phyloP scores from a whole-genome alignment of 2,797 vertebrate genomes.

The Microctenopoma lineatum region DNA sequence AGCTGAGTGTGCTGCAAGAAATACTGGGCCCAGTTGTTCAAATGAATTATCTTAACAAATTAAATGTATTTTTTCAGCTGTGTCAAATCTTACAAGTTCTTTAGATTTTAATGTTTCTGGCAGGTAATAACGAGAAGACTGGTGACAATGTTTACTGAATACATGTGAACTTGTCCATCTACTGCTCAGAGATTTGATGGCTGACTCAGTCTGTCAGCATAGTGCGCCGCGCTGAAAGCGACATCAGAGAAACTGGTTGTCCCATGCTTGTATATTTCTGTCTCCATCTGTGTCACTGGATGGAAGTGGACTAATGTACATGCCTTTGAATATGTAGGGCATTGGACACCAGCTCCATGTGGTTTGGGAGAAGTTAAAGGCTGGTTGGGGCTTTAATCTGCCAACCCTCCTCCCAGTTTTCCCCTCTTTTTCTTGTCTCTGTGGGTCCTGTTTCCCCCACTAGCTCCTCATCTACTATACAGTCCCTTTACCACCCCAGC shows the following conservation, averaged over 20 bases:
- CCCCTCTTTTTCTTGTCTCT: slow-evolving; percentile 70
- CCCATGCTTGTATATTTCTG: slow-evolving; percentile 78
- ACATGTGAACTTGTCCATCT: slow-evolving; percentile 68
- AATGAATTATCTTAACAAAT: slow-evolving; percentile 37
- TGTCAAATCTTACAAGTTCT: slow-evolving; percentile 27
- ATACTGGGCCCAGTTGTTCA: slow-evolving; percentile 64
- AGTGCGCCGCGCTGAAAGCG: slow-evolving; percentile 73
- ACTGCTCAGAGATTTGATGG: slow-evolving; percentile 56
- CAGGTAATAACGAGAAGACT: slow-evolving; percentile 59
- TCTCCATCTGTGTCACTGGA: slow-evolving; percentile 79
- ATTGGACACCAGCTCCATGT: slow-evolving; percentile 79
- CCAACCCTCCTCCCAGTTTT: slow-evolving; percentile 73
- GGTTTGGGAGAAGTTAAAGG: slow-evolving; percentile 81
- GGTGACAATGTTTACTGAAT: slow-evolving; percentile 62
- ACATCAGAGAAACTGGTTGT: slow-evolving; percentile 74
- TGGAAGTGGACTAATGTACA: slow-evolving; percentile 73
- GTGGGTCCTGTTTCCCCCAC: slow-evolving; percentile 59
- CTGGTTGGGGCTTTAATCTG: slow-evolving; percentile 77
- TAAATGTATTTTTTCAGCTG: slow-evolving; percentile 45
- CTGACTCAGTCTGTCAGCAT: slow-evolving; percentile 75
- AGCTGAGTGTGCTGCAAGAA: slow-evolving; percentile 29
- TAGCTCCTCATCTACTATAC: slow-evolving; percentile 58
- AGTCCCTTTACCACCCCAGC: slow-evolving; percentile 53
- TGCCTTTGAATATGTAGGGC: slow-evolving; percentile 76
- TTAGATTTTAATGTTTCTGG: slow-evolving; percentile 36